Base-by-base conservation (phyloP, 2,113 vertebrate genomes). In the Brachionichthys hirsutus region DNA sequence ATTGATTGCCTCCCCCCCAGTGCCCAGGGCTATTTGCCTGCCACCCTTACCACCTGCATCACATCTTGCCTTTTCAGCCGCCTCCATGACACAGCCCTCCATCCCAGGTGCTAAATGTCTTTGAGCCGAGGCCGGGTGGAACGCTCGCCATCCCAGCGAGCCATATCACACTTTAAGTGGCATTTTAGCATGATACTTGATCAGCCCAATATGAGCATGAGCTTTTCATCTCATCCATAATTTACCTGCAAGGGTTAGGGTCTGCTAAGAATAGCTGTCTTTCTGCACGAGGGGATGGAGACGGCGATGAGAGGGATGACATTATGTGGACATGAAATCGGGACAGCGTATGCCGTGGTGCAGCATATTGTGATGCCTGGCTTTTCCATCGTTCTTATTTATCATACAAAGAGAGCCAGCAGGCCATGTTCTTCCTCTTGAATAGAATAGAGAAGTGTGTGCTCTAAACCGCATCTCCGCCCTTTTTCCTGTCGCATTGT, bases 211-310 rank as follows among this genome's bases (percentile, higher is more conserved):
- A 88, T 83, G 79, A 72, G 81, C 65, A 70, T 52, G 55, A 83
- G 81, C 84, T 79, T 77, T 82, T 72, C 70, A 84, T 70, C 85
- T 88, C 88, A 89, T 88, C 75, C 67, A 90, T 90, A 87, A 89
- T 90, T 90, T 73, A 90, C 84, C 85, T 81, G 73, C 43, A 47
- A 63, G 73, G 70, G 69, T n/a, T n/a, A n/a, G n/a, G 60, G 70
- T 61, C 16, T 4, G 73, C 81, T 83, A 87, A 82, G 78, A 87
- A 88, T 87, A 82, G 77, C 35, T 52, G 54, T 17, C 54, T 59
- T 47, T 49, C 24, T 30, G 24, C 24, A 30, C 24, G 24, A 43
- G 55, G 62, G 0, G 16, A 20, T 24, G 34, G 18, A 34, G 34
- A 19, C 54, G 17, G 56, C 19, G 46, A 65, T 12, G 42, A 50